These are phyloP conservation scores for Amphiprion percula DNA, from an alignment of 2,113 vertebrate species.

Conservation along the genomic window DNA sequence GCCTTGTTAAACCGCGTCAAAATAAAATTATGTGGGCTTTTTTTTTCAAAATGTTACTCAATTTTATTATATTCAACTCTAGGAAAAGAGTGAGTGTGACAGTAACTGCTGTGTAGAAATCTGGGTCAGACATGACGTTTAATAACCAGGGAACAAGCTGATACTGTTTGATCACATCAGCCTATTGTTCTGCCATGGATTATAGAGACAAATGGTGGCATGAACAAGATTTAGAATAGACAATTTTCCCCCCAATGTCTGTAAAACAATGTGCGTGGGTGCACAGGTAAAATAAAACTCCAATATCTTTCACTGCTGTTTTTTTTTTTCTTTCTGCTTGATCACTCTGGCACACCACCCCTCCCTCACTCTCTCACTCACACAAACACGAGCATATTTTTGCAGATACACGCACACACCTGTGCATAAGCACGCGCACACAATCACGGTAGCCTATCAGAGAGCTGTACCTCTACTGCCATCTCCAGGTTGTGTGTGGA, in stretches of 20 bases:
- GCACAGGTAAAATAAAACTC: slow-evolving; percentile 66
- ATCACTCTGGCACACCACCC: slow-evolving; percentile 33
- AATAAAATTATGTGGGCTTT: slow-evolving; percentile 47
- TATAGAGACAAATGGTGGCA: slow-evolving; percentile 74
- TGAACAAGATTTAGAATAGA: slow-evolving; percentile 68
- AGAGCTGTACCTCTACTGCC: slow-evolving; percentile 77
- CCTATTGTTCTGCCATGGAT: slow-evolving; percentile 73
- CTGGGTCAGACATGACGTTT: slow-evolving; percentile 77
- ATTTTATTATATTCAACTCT: slow-evolving; percentile 51
- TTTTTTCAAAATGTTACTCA: slow-evolving; percentile 19
- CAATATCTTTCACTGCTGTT: slow-evolving; percentile 55
- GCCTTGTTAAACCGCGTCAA: slow-evolving; percentile 52
- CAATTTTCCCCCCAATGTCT: slow-evolving; percentile 50
- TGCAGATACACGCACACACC: slow-evolving; percentile 27
- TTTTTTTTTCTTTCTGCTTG: slow-evolving; percentile 43
- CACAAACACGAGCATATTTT: slow-evolving; percentile 51
- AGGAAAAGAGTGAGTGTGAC: slow-evolving; percentile 62
- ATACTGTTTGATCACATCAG: slow-evolving; percentile 76
- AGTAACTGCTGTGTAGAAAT: slow-evolving; percentile 66
- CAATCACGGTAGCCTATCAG: neutral
- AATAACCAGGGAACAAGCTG: slow-evolving; percentile 76
- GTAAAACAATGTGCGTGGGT: slow-evolving; percentile 65
- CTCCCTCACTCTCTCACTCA: slow-evolving; percentile 11
- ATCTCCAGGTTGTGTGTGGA: slow-evolving; percentile 72
- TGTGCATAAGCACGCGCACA: neutral